Base-by-base conservation (phyloP, 2,797 vertebrate species). In the Furcifer pardalis region DNA sequence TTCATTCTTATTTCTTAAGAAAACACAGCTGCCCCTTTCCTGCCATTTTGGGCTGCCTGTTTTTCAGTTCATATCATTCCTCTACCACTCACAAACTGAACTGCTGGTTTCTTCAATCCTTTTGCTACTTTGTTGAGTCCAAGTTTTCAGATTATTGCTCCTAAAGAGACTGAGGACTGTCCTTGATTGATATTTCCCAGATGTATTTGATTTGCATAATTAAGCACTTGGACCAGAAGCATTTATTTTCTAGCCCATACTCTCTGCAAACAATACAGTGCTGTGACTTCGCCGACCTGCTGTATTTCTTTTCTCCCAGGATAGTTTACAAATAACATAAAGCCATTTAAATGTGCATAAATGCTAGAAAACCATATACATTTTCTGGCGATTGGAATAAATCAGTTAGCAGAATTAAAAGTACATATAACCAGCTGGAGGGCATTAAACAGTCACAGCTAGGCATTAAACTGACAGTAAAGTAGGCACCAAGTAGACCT, bases 1-100 rank as follows among this genome's bases (percentile, higher is more conserved):
- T 88, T 94, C 91, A 91, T 89, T 93, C 93, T 92, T 89, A 89
- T 87, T 87, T 86, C 85, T 90, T 89, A 87, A 92, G 89, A 92
- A 88, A 91, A 89, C 89, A 78, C 82, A 89, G 66, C 89, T 91
- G 86, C 85, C 75, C 83, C 90, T 77, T 91, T 93, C 87, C 89
- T 93, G 91, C 87, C 84, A 77, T 90, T 90, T 71, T 84, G 68
- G 86, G 82, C 77, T 87, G 86, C 81, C 77, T 87, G 87, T 56
- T 84, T 75, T 52, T n/a, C 4, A 30, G 32, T 81, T 90, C 84
- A 0, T 0, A n/a, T n/a, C n/a, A n/a, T 66, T 77, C 89, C 90
- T 46, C 0, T 90, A 91, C 87, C 78, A 73, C 62, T 62, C 12
- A 42, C 15, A 3, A 73, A 4, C 49, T 68, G 68, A 42, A 60